Percentiles rank a stretch among this genome's conserved stretches.
These are phyloP conservation scores for Nothura maculosa DNA, from an alignment of 2,797 vertebrate genomes.

Conservation along the genomic window DNA sequence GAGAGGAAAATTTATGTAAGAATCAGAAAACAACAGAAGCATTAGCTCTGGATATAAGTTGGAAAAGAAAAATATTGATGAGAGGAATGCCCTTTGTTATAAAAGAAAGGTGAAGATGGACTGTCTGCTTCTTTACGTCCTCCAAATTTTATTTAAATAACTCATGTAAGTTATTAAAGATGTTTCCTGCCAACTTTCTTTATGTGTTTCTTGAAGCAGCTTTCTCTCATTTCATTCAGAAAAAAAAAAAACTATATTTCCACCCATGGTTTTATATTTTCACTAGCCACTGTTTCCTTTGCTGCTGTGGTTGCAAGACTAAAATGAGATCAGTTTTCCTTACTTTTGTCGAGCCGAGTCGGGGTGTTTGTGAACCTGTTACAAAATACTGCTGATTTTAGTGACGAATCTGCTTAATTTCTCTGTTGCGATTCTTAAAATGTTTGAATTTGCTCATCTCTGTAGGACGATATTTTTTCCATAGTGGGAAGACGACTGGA, in stretches of 20 bases:
- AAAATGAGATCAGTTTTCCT: neutral
- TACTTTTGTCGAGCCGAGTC: neutral
- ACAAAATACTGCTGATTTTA: neutral
- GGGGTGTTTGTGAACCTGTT: neutral
- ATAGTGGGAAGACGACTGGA: neutral
- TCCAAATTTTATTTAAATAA: slow-evolving; percentile 30
- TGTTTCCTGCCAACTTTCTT: neutral
- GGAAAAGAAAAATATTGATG: neutral
- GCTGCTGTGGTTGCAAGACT: neutral
- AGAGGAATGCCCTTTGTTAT: neutral
- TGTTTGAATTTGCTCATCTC: neutral
- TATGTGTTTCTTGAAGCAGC: neutral
- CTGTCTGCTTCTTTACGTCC: neutral
- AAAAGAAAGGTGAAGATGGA: neutral
- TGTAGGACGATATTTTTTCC: neutral
- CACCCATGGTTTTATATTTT: neutral
- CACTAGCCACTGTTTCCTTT: neutral
- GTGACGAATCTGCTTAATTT: neutral
- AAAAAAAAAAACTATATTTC: neutral
- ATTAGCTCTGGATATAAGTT: neutral
- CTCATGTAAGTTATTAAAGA: slow-evolving; percentile 11
- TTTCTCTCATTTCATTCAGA: slow-evolving; percentile 4
- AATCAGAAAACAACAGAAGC: neutral
- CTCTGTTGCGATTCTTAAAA: neutral
- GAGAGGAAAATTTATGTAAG: neutral